Evolutionary conservation across 2,797 vertebrate genomes (phyloP).

Genomic region (Pangasius sanitwongsei): DNA sequence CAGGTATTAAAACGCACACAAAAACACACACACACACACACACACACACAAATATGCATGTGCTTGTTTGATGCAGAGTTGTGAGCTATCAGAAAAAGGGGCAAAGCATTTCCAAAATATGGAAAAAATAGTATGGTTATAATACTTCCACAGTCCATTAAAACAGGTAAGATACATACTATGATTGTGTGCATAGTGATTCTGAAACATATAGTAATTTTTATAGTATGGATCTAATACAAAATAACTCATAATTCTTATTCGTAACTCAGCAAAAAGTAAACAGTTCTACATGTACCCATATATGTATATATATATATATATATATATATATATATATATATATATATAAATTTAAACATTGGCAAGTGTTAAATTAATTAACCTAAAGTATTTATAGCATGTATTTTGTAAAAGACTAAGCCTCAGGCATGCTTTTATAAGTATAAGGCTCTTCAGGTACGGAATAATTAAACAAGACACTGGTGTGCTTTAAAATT

Average conservation of each 20-base stretch:
- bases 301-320: background rate
- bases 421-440: slow-evolving; percentile 6
- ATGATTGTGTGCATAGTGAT: background rate
- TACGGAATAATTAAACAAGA: slow-evolving; percentile 10
- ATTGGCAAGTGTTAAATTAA: slow-evolving; percentile 16
- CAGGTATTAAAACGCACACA: slow-evolving; percentile 50
- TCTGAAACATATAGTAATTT: background rate
- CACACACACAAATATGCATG: slow-evolving; percentile 4
- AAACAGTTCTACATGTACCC: background rate
- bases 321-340: background rate
- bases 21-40: slow-evolving; percentile 30
- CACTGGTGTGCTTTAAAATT: slow-evolving; percentile 14
- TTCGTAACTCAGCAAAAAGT: background rate
- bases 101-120: background rate
- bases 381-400: slow-evolving; percentile 27
- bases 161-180: background rate
- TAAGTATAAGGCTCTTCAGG: slow-evolving; percentile 17
- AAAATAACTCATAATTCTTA: background rate
- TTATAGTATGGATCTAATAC: background rate
- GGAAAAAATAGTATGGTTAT: background rate
- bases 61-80: slow-evolving; percentile 14
- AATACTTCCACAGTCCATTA: background rate
- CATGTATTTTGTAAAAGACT: slow-evolving; percentile 11
- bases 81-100: background rate
- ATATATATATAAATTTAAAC: background rate